phyloP scores from a whole-genome alignment of 2,888 invertebrate species.

The Odontothrips loti region DNA sequence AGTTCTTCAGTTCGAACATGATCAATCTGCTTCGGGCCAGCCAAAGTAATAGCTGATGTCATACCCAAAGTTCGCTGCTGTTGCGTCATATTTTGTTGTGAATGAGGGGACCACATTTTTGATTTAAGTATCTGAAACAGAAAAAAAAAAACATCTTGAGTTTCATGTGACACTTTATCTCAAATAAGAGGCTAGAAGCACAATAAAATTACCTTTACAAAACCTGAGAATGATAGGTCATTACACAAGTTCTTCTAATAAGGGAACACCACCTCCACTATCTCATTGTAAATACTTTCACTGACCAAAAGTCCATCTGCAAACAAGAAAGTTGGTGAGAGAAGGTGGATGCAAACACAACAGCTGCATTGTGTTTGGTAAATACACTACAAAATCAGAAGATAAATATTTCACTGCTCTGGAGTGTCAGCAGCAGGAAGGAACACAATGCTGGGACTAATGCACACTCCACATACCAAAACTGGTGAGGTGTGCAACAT shows the following conservation, averaged over 20 bases:
- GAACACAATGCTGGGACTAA: too few relatives aligned
- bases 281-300: not conserved
- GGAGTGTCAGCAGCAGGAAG: too few relatives aligned
- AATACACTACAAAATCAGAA: too few relatives aligned
- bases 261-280: not conserved
- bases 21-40: conserved; percentile 76
- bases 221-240: not conserved
- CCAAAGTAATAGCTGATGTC: conserved; percentile 90
- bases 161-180: not conserved
- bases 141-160: not conserved
- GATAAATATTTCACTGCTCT: too few relatives aligned
- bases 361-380: too few relatives aligned
- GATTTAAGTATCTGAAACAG: not conserved
- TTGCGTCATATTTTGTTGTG: conserved; percentile 51
- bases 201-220: not conserved
- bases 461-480: too few relatives aligned
- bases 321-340: not conserved
- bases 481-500: too few relatives aligned
- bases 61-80: conserved; percentile 73
- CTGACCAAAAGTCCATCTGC: not conserved
- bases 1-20: conserved; percentile 69
- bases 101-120: conserved; percentile 20
- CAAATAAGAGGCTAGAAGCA: not conserved
- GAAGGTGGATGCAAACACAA: too few relatives aligned
- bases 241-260: not conserved